Evolutionary conservation across 1,140 invertebrate species (phyloP).

Genomic region (Drosophila kepulauana): DNA sequence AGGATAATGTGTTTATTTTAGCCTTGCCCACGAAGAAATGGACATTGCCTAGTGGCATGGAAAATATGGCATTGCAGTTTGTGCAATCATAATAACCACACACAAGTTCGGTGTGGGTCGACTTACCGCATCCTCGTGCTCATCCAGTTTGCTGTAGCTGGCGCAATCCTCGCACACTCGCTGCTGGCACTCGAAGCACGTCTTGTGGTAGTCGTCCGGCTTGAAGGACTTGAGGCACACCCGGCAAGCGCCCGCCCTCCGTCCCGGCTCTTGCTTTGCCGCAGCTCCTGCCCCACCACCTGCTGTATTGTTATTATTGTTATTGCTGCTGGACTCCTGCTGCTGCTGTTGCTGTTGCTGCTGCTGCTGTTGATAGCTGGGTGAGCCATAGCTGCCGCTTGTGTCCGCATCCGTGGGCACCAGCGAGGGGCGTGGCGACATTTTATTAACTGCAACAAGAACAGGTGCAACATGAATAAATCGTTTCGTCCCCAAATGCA

Average conservation of each 20-base stretch:
- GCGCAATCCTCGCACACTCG: conserved; percentile 96
- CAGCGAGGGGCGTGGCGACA: conserved; percentile 87
- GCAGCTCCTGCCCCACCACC: conserved; percentile 66
- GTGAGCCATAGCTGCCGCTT: conserved; percentile 68
- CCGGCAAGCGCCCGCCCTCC: conserved; percentile 91
- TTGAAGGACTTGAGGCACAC: conserved; percentile 95
- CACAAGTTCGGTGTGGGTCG: background rate
- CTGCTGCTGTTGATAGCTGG: conserved; percentile 83
- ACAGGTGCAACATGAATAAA: background rate
- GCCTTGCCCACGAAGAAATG: conserved; percentile 34
- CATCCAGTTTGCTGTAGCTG: conserved; percentile 93
- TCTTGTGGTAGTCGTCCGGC: conserved; percentile 92
- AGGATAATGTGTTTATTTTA: conserved; percentile 61
- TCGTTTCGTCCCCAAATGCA: conserved; percentile 18
- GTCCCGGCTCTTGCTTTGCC: conserved; percentile 89
- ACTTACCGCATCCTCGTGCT: conserved; percentile 91
- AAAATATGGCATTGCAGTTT: conserved; percentile 41
- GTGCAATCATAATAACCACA: background rate
- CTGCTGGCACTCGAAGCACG: conserved; percentile 94
- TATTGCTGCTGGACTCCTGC: conserved; percentile 79
- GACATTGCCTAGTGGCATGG: conserved; percentile 68
- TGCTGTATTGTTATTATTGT: conserved; percentile 68
- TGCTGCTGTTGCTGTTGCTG: conserved; percentile 47
- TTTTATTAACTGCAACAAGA: conserved; percentile 87
- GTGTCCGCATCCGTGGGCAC: conserved; percentile 85